Evolutionary conservation across 2,113 vertebrate species (phyloP).

Genomic region (Elephantulus edwardii): DNA sequence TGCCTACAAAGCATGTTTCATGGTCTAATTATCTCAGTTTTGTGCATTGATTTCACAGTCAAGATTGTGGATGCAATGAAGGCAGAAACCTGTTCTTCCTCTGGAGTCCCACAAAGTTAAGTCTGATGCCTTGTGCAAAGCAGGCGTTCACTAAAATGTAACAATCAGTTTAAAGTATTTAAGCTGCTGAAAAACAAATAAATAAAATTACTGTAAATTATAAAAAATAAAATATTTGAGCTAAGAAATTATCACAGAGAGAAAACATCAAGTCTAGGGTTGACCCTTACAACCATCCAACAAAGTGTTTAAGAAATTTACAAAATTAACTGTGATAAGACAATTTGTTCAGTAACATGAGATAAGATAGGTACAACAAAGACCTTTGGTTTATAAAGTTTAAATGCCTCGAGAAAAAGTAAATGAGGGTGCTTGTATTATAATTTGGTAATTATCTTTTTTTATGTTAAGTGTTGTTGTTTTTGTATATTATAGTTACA

Average conservation of each 20-base stretch:
- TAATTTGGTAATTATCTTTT: neutral
- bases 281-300: neutral
- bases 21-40: slow-evolving; percentile 15
- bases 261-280: neutral
- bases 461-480: neutral
- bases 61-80: neutral
- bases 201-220: too few relatives aligned
- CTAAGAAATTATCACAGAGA: neutral
- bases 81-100: neutral
- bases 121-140: neutral
- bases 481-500: too few relatives aligned
- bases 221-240: neutral
- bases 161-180: neutral
- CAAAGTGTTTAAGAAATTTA: neutral
- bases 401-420: neutral
- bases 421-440: neutral
- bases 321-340: neutral
- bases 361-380: neutral
- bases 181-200: too few relatives aligned
- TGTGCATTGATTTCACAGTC: neutral
- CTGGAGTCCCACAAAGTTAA: neutral
- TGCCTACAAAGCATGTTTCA: neutral
- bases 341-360: neutral
- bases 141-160: neutral
- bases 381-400: neutral